Conservation (phyloP, 1,140 invertebrate genomes). For the Philotrypesis tridentata region DNA sequence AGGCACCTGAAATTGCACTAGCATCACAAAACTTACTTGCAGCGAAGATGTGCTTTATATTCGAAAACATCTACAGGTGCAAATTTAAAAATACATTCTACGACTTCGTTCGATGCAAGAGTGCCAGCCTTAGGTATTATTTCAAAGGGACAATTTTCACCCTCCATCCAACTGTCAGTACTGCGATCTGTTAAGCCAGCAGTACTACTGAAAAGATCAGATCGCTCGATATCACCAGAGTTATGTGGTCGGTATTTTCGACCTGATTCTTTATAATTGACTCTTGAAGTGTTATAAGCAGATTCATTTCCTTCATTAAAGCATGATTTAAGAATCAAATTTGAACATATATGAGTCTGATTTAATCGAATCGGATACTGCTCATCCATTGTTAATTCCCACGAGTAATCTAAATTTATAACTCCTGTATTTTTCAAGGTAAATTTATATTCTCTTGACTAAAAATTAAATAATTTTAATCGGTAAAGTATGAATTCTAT, state of each 20-base stretch:
- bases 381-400: conserved; percentile 61
- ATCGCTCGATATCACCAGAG: no score
- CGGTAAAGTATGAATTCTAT: conserved; percentile 1
- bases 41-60: conserved; percentile 61
- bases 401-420: conserved; percentile 56
- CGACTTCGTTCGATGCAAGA: conserved; percentile 52
- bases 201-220: conserved; percentile 60
- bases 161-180: conserved; percentile 60
- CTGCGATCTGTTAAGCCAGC: conserved; percentile 56
- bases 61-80: conserved; percentile 62
- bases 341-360: background rate
- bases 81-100: conserved; percentile 58
- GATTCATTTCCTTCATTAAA: background rate
- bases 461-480: conserved; percentile 6
- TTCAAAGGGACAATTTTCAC: conserved; percentile 59
- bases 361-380: conserved; percentile 55
- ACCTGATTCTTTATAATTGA: background rate
- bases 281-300: background rate
- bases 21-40: conserved; percentile 55
- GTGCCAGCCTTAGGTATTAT: conserved; percentile 60
- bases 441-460: conserved; percentile 55
- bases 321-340: background rate
- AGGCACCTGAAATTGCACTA: background rate
- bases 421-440: conserved; percentile 55
- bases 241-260: no score